Base-by-base conservation (phyloP, 2,113 vertebrate genomes). In the Coryphaenoides rupestris region DNA sequence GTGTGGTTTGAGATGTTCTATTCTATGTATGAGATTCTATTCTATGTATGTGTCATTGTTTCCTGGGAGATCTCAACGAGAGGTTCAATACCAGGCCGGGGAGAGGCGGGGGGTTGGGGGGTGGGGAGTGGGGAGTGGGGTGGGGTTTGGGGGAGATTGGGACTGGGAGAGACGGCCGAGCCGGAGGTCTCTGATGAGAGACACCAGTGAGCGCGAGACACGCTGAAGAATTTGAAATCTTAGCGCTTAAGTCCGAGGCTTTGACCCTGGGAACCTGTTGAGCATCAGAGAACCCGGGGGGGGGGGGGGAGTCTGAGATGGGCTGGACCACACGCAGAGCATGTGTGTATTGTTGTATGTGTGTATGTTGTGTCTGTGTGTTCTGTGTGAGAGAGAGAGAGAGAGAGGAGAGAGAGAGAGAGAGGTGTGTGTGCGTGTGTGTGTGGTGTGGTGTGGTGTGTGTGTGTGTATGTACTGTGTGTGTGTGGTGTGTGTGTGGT, bases 181-280 rank as follows among this genome's bases (percentile, higher is more conserved):
- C 60, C 70, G 65, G 26, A 63, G 54, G 84, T 63, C 80, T 79
- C 40, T 72, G 66, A 78, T 62, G 63, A 81, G n/a, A n/a, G 65
- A 76, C 52, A 78, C 69, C n/a, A n/a, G 66, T 57, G 52, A 14
- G 54, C 60, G 10, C 55, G 73, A 78, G 70, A 74, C 64, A 66
- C 49, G 53, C 53, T 63, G 56, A 81, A 73, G 77, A 85, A 70
- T 79, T 72, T 71, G 65, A 79, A 84, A 84, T 78, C 84, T 85
- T 87, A 84, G 77, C 45, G 60, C 60, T 69, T 77, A 81, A 60
- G 74, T 81, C 59, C 54, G 64, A n/a, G 47, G 59, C 70, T 33
- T 49, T 65, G 70, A 69, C 82, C 74, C 71, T 76, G 76, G 59
- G 22, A 76, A 70, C 74, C 73, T 79, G 77, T 86, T 71, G 76